Evolutionary conservation across 1,140 invertebrate species (phyloP).

Genomic region (Carposina sasakii): DNA sequence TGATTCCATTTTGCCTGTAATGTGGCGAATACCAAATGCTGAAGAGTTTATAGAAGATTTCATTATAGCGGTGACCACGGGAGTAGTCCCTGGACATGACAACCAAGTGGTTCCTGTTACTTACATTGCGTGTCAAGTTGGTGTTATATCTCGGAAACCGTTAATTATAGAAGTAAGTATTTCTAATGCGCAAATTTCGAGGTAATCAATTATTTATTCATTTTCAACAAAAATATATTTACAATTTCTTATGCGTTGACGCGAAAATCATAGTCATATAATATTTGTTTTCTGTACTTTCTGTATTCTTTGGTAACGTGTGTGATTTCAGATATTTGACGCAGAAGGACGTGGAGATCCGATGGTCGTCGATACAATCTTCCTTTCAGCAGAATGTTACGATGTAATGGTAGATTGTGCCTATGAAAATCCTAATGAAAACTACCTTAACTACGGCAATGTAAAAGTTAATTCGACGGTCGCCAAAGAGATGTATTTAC

Average conservation of each 20-base stretch:
- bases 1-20: slow-evolving; percentile 58
- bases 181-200: too few species aligned
- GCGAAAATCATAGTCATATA: too few species aligned
- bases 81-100: slow-evolving; percentile 48
- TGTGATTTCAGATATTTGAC: slow-evolving; percentile 49
- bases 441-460: slow-evolving; percentile 55
- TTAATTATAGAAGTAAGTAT: slow-evolving; percentile 53
- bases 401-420: slow-evolving; percentile 63
- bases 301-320: neutral
- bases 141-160: slow-evolving; percentile 41
- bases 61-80: slow-evolving; percentile 47
- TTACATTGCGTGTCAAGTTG: slow-evolving; percentile 57
- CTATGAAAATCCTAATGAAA: slow-evolving; percentile 47
- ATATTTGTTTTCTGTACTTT: too few species aligned
- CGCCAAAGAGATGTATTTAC: slow-evolving; percentile 45
- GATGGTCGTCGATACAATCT: slow-evolving; percentile 46
- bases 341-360: slow-evolving; percentile 50
- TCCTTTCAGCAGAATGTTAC: slow-evolving; percentile 59
- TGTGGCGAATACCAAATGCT: slow-evolving; percentile 58
- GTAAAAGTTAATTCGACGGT: slow-evolving; percentile 63
- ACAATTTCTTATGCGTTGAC: too few species aligned
- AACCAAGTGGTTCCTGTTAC: slow-evolving; percentile 59
- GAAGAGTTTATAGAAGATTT: slow-evolving; percentile 56
- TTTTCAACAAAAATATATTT: too few species aligned
- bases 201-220: too few species aligned